Conservation (phyloP, 2,797 vertebrate species). For the Emys orbicularis region DNA sequence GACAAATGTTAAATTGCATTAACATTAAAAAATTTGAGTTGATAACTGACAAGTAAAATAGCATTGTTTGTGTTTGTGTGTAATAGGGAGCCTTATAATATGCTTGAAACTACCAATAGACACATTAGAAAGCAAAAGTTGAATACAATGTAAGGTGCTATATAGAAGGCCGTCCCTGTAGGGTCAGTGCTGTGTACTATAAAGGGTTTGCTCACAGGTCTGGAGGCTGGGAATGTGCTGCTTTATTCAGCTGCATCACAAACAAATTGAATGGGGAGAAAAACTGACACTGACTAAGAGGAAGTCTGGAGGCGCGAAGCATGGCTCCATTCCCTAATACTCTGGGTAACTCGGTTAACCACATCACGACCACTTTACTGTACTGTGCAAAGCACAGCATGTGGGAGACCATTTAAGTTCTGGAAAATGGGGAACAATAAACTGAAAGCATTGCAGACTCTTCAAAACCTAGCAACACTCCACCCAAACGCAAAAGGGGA, state of each 20-base stretch:
- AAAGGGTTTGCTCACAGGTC: neutral
- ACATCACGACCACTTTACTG: neutral
- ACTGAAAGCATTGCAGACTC: neutral
- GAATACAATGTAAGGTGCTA: neutral
- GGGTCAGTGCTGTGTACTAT: neutral
- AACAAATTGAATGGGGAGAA: neutral
- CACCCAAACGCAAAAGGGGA: neutral
- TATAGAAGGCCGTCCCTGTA: too few relatives aligned
- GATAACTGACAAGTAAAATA: neutral
- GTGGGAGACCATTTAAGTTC: neutral
- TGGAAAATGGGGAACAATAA: neutral
- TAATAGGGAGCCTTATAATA: neutral
- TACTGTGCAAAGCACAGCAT: neutral
- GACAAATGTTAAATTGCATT: neutral
- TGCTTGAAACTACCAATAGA: neutral
- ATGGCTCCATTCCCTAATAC: neutral
- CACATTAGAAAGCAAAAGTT: too few relatives aligned
- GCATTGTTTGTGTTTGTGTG: neutral
- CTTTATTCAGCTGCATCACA: neutral
- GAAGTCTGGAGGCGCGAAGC: neutral
- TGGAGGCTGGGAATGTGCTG: neutral
- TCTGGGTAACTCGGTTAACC: neutral
- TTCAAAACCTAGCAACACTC: neutral
- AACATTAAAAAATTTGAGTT: neutral
- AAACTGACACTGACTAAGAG: neutral